These are phyloP conservation scores for Meiosimyza decipiens DNA, from an alignment of 2,888 invertebrate genomes.

Conservation along the genomic window DNA sequence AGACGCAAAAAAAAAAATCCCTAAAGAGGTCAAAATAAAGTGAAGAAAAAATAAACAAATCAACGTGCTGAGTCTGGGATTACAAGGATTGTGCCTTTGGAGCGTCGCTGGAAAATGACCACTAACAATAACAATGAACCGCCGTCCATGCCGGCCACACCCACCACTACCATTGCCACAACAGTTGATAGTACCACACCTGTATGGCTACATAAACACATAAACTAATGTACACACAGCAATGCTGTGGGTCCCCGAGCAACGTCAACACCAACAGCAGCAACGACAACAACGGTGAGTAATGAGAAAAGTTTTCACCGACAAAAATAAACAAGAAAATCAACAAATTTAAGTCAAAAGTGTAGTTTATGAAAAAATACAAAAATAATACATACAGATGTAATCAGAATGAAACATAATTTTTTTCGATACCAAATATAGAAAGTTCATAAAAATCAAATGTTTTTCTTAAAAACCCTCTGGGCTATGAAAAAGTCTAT, in stretches of 20 bases:
- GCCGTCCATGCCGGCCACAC: background rate
- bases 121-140: too few species aligned
- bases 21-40: background rate
- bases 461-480: too few species aligned
- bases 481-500: too few species aligned
- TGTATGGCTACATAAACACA: background rate
- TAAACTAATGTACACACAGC: background rate
- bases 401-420: background rate
- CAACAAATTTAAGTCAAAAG: background rate
- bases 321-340: background rate
- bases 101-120: too few species aligned
- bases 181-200: background rate
- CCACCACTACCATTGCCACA: background rate
- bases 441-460: too few species aligned
- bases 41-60: background rate
- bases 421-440: background rate
- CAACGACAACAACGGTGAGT: conserved; percentile 52
- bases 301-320: conserved; percentile 59
- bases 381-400: background rate
- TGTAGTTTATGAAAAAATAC: background rate
- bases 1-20: background rate
- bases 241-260: conserved; percentile 1
- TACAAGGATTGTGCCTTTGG: background rate
- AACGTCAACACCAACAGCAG: conserved; percentile 29
- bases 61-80: background rate